Evolutionary conservation across 2,113 vertebrate species (phyloP).

Genomic region (Elgaria multicarinata): DNA sequence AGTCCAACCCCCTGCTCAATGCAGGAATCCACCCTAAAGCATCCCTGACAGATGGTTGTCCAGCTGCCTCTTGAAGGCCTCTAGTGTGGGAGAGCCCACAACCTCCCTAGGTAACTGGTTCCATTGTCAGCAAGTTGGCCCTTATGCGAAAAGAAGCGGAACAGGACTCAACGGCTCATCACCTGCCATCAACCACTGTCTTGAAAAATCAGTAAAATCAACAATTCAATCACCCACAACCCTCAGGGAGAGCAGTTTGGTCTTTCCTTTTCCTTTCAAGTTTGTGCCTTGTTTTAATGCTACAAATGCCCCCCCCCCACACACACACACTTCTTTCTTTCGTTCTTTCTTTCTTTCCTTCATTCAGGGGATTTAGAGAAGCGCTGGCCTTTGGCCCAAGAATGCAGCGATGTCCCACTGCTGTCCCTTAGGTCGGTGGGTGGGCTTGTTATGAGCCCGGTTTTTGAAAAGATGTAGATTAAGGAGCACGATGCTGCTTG

Average conservation of each 20-base stretch:
- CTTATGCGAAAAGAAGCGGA: too few species aligned
- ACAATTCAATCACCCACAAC: neutral
- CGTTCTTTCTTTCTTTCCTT: neutral
- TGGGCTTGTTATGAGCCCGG: neutral
- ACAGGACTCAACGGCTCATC: neutral
- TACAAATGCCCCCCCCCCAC: too few species aligned
- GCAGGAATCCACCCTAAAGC: too few species aligned
- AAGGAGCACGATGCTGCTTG: neutral
- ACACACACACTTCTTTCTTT: too few species aligned
- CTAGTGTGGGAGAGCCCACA: too few species aligned
- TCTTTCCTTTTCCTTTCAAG: neutral
- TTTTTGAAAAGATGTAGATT: neutral
- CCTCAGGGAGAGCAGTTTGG: neutral
- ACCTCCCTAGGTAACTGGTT: too few species aligned
- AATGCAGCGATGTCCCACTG: neutral
- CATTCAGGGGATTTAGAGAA: neutral
- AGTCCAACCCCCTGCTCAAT: too few species aligned
- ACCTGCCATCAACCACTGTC: neutral
- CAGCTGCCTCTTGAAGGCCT: too few species aligned
- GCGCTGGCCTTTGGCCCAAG: neutral
- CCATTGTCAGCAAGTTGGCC: too few species aligned
- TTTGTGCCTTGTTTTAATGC: neutral
- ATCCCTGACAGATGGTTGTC: too few species aligned
- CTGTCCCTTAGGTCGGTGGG: neutral
- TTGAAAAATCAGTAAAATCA: too few species aligned